Conservation (phyloP, 2,797 vertebrate genomes). For the Pseudochirops cupreus region DNA sequence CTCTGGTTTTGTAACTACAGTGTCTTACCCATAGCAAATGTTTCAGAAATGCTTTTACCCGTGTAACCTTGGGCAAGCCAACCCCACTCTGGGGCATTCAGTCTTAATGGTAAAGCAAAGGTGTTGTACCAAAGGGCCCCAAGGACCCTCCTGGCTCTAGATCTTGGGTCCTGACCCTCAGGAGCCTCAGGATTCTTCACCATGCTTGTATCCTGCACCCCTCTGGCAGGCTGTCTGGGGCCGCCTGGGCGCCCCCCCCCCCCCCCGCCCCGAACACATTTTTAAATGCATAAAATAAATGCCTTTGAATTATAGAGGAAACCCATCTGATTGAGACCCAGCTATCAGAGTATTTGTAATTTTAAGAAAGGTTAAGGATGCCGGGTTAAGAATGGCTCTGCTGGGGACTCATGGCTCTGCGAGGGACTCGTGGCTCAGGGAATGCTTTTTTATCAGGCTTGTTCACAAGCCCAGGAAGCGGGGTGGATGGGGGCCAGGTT, state of each 20-base stretch:
- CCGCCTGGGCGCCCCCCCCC: too few relatives aligned
- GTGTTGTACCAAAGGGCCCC: neutral
- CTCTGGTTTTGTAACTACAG: neutral
- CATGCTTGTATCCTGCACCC: neutral
- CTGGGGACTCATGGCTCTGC: neutral
- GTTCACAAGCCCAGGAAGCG: neutral
- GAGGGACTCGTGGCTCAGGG: neutral
- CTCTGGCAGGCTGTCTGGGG: too few relatives aligned
- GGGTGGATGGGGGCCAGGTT: neutral
- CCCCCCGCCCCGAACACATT: neutral
- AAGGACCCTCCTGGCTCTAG: too few relatives aligned
- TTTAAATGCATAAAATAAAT: neutral
- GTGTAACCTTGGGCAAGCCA: too few relatives aligned
- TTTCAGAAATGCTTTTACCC: too few relatives aligned
- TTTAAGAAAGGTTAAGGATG: neutral
- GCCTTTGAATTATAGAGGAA: neutral
- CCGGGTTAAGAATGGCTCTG: neutral
- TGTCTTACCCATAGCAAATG: too few relatives aligned
- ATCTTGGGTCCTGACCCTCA: neutral
- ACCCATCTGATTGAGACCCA: neutral
- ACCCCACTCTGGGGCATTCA: too few relatives aligned
- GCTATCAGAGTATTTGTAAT: neutral
- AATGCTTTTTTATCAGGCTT: neutral
- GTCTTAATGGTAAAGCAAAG: neutral
- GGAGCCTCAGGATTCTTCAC: too few relatives aligned